phyloP scores from a whole-genome alignment of 2,797 vertebrate species.

The Catostomus latipinnis region DNA sequence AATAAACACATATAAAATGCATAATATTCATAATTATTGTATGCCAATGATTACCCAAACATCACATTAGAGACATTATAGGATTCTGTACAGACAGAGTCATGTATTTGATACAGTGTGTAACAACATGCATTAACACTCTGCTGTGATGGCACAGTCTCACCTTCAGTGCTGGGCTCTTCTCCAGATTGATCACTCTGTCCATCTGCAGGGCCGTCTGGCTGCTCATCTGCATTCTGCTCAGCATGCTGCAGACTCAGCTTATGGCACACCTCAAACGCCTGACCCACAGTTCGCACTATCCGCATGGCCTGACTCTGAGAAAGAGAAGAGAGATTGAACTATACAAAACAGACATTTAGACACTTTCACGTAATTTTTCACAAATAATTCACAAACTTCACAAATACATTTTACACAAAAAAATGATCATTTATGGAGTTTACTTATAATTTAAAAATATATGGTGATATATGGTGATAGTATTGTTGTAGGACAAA shows the following conservation, averaged over 20 bases:
- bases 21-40: too few relatives aligned
- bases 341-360: background rate
- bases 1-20: too few relatives aligned
- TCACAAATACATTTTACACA: too few relatives aligned
- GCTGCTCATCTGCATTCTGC: conserved; percentile 77
- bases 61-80: background rate
- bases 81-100: background rate
- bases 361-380: background rate
- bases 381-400: background rate
- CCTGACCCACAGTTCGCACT: conserved; percentile 85
- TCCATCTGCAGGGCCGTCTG: conserved; percentile 73
- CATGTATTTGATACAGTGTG: background rate
- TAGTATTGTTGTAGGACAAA: too few relatives aligned
- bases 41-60: background rate
- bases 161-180: conserved; percentile 77
- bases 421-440: too few relatives aligned
- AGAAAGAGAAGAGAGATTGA: background rate
- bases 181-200: conserved; percentile 81
- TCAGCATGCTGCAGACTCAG: conserved; percentile 85
- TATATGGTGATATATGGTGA: too few relatives aligned
- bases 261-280: conserved; percentile 90
- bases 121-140: conserved; percentile 4
- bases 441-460: too few relatives aligned
- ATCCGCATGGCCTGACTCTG: conserved; percentile 88
- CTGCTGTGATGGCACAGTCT: conserved; percentile 41